Evolutionary conservation across 23 tunicate species (phyloP), one percentile per base, ranked within the genome.

Genomic region (Ciona savignyi): DNA sequence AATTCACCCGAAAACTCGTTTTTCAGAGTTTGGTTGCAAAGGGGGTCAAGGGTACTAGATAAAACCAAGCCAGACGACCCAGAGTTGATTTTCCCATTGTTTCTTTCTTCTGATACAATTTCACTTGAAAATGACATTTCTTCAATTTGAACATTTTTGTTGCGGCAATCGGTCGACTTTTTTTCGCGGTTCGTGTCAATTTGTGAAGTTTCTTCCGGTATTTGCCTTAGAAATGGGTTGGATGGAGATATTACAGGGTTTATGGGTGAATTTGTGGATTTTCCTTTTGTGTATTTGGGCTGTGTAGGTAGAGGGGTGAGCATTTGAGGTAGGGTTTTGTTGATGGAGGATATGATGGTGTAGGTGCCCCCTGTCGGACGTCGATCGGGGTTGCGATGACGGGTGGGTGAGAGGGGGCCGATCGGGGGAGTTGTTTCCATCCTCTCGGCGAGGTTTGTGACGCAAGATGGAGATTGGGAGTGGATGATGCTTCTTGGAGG

Each of bases 271-370:
- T 66, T 1, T 3, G 29, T 1, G 4, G 30, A 27, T 66, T 66
- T 66, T 2, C 35, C 29, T 23, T 19, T 29, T 33, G 76, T 4
- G 2, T 24, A 24, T 23, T 21, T 51, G 20, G 78, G 24, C 1
- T 74, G n/a, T 23, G 81, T 25, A 3, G 93, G 82, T 26, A 64
- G 62, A 24, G 96, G 96, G 33, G 96, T 88, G 25, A 88, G 70
- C 25, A 68, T 32, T 81, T 88, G 96, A 22, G 96, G 96, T 19
- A 88, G 63, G 11, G 96, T 81, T 22, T 62, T 42, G 60, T 88
- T 88, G 31, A 77, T 30, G 23, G 35, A 30, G 9, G 83, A 73
- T 29, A 88, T 68, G 35, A 88, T 79, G 56, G 87, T 77, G 63
- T 88, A 88, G 0, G 80, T 48, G 27, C 80, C 74, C 35, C 79